A percentile compares a stretch with the other conserved stretches of the same genome.
Evolutionary conservation across 2,888 invertebrate species (phyloP).

Genomic region (Cephalotes varians): DNA sequence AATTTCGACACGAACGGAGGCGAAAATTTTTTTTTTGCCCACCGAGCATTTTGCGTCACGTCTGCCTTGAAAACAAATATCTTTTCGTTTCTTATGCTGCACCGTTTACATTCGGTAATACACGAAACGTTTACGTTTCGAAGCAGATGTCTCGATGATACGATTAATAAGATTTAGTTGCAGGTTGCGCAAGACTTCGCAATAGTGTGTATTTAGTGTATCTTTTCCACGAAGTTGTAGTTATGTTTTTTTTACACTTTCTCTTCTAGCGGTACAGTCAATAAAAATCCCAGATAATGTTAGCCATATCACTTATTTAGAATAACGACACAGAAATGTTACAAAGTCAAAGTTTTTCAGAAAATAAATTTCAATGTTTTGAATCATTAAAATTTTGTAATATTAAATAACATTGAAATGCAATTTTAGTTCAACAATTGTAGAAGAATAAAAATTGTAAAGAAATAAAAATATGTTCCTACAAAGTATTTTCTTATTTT

Average conservation of each 20-base stretch:
- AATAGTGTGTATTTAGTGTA: not conserved
- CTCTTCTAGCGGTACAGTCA: not conserved
- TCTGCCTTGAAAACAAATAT: not conserved
- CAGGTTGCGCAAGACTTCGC: not conserved
- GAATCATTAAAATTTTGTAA: too few relatives aligned
- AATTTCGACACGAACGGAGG: not conserved
- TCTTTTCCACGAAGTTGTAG: not conserved
- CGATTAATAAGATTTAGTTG: not conserved
- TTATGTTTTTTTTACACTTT: not conserved
- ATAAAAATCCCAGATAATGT: not conserved
- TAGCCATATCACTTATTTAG: too few relatives aligned
- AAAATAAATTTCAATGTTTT: too few relatives aligned
- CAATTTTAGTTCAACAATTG: too few relatives aligned
- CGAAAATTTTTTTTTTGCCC: conserved; percentile 1
- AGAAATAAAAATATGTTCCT: too few relatives aligned
- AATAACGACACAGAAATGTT: too few relatives aligned
- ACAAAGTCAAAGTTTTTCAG: too few relatives aligned
- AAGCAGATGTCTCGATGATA: not conserved
- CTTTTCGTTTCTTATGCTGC: not conserved
- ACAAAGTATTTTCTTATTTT: too few relatives aligned
- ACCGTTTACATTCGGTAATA: not conserved
- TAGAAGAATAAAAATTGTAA: too few relatives aligned
- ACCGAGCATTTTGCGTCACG: not conserved
- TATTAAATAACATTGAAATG: too few relatives aligned
- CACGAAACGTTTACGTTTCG: not conserved